Conservation (phyloP, 2,113 vertebrate genomes). For the Peucedramus taeniatus region DNA sequence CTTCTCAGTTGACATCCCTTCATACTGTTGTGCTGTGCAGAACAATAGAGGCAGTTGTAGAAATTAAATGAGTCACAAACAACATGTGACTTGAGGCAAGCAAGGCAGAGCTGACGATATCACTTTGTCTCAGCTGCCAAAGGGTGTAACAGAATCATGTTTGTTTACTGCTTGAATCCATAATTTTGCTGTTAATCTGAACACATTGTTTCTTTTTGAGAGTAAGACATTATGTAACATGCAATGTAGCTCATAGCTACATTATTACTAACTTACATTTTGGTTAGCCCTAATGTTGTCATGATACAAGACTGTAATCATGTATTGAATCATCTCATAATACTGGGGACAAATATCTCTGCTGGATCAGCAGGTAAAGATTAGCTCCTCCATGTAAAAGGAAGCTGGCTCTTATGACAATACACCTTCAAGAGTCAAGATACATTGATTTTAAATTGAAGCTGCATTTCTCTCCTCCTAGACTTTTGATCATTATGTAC, state of each 20-base stretch:
- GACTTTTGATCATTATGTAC: not conserved
- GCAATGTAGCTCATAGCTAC: not conserved
- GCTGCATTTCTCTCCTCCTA: not conserved
- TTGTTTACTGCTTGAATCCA: not conserved
- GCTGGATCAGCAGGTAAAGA: not conserved
- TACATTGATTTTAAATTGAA: not conserved
- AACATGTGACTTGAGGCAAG: conserved; percentile 8
- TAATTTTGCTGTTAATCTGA: not conserved
- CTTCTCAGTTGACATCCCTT: not conserved
- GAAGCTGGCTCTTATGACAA: not conserved
- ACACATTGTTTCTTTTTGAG: not conserved
- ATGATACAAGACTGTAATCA: not conserved
- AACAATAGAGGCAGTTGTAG: conserved; percentile 42
- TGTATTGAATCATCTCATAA: not conserved
- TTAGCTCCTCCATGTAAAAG: not conserved
- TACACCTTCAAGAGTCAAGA: not conserved
- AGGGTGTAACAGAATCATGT: not conserved
- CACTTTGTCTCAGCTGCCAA: conserved; percentile 5
- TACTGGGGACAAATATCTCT: not conserved
- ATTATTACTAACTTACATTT: not conserved
- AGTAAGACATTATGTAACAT: not conserved
- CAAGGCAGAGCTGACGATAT: conserved; percentile 11
- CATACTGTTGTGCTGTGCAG: not conserved
- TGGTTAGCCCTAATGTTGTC: not conserved
- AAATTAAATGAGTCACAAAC: conserved; percentile 33